Evolutionary conservation across 2,113 vertebrate species (phyloP), one percentile per base, ranked within the genome.

Genomic region (Progne subis): DNA sequence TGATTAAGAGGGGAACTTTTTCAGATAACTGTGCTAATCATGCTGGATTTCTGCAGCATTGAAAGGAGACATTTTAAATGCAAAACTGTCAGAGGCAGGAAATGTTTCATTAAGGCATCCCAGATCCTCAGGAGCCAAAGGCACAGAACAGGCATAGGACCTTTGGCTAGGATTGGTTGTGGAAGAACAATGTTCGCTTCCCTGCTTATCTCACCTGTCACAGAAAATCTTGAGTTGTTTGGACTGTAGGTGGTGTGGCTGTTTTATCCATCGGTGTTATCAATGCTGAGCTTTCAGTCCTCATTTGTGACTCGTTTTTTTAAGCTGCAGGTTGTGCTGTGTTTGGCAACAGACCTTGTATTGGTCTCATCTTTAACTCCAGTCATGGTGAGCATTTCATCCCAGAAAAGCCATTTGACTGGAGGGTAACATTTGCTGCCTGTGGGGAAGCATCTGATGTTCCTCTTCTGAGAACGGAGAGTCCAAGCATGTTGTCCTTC

Each of bases 291-390:
- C 19, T 80, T 76, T 68, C 25, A 8, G 26, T 68, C 29, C 44
- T 92, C 31, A 11, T 34, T 85, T 75, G 46, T 28, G n/a, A 26
- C 21, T 86, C 5, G 5, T 25, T 39, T 84, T 68, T 49, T 72
- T 39, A 69, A 25, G 29, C 59, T 72, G 49, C 29, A 44, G 29
- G 8, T 69, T 88, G 78, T 80, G 32, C 63, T 88, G 53, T 52
- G 34, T 63, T 60, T 34, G 55, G 34, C 9, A 11, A 29, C 21
- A 59, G 44, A 53, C 21, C 34, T 63, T n/a, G 14, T 55, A 4
- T 52, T 2, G 1, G 7, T 74, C 46, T 70, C 0, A 0, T 44
- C 47, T 74, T 61, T 74, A 53, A 15, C 15, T 65, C 9, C 2
- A 23, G 61, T 46, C 28, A 26, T 7, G 2, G 4, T 10, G 29